Base-by-base conservation (phyloP, 2,113 vertebrate genomes). In the Anarhynchus alexandrinus region DNA sequence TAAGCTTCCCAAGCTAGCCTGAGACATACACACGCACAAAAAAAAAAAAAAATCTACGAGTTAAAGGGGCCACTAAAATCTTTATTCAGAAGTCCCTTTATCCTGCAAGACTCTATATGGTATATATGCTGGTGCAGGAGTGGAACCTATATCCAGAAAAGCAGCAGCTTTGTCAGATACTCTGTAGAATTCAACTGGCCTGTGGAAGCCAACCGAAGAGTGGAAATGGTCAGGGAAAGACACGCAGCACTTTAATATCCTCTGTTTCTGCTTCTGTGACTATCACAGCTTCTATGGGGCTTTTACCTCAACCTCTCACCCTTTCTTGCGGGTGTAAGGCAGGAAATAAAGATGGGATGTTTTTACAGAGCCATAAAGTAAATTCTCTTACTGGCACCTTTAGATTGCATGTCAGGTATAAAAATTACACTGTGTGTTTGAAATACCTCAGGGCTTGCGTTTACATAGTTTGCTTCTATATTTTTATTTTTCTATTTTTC, bases 391-490 rank as follows among this genome's bases (percentile, higher is more conserved):
- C 65, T 94, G 88, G 81, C 85, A 90, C 58, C 79, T 93, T 76
- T 47, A 55, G 69, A 76, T 82, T 71, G 72, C 91, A 61, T 82
- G 83, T 92, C 87, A 97, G 72, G 90, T 86, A 83, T 80, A 64
- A 94, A 94, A 85, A 62, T 70, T 65, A 95, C 92, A 96, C 90
- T 96, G 90, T 96, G 86, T 94, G 88, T 95, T 97, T 96, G 93
- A 98, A 98, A 98, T 98, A 98, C 97, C 98, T 98, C 98, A 98
- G 92, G 90, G 96, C 91, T 97, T 95, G 72, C n/a, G 91, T 98
- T 98, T 98, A 98, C 94, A 95, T 94, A 55, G 76, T 91, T 96
- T 90, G 49, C 65, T 94, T 90, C 89, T 89, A 42, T 86, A 62
- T 80, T 96, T 97, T 93, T 81, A 64, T 97, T 97, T 96, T 96